Evolutionary conservation across 1,140 invertebrate genomes (phyloP).

Genomic region (Argopecten irradians): DNA sequence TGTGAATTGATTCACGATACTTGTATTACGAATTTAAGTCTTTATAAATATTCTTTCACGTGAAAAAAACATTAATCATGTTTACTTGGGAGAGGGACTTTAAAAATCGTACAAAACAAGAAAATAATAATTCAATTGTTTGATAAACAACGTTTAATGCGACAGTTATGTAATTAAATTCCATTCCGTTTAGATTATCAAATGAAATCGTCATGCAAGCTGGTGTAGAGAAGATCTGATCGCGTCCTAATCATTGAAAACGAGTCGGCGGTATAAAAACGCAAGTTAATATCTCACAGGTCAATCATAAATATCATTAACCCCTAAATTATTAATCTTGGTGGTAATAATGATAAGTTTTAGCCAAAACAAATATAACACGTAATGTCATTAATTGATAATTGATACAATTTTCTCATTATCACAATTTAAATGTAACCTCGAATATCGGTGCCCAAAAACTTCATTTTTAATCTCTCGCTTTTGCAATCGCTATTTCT

Average conservation of each 20-base stretch:
- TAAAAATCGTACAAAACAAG: not conserved
- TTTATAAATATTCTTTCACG: no score
- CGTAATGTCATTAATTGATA: no score
- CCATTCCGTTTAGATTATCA: not conserved
- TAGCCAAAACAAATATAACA: not conserved
- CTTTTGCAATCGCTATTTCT: no score
- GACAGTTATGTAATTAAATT: not conserved
- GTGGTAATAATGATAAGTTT: not conserved
- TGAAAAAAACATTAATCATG: no score
- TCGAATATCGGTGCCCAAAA: no score
- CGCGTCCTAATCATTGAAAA: not conserved
- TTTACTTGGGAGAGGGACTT: no score
- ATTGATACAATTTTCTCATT: no score
- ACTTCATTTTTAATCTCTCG: no score
- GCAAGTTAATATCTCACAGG: not conserved
- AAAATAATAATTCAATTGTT: not conserved
- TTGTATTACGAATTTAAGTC: no score
- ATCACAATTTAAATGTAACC: no score
- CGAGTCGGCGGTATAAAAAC: not conserved
- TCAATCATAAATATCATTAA: not conserved
- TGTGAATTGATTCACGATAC: no score
- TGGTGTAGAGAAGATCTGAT: not conserved
- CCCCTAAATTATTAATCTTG: no score
- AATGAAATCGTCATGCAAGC: not conserved
- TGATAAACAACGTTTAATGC: not conserved